phyloP scores from a whole-genome alignment of 2,888 invertebrate species.

The Megaustenia siamemsis region DNA sequence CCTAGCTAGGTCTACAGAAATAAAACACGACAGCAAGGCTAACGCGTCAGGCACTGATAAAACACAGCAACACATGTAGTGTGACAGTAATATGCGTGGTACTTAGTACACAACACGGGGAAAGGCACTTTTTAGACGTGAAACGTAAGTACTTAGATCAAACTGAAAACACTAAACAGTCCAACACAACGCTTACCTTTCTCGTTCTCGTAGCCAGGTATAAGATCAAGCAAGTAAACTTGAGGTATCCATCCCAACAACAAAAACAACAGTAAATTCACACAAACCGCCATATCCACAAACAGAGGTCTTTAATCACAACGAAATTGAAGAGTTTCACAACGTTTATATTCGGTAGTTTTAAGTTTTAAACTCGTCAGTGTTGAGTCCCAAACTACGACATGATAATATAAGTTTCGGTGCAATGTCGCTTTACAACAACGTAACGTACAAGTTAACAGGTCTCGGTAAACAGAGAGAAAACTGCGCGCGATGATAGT shows the following conservation, averaged over 20 bases:
- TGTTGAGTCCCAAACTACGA: background rate
- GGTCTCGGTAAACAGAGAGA: background rate
- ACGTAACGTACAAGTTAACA: background rate
- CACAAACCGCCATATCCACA: conserved; percentile 11
- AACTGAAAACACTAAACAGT: too few species aligned
- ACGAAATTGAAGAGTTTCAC: conserved; percentile 2
- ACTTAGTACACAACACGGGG: too few species aligned
- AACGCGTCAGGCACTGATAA: too few species aligned
- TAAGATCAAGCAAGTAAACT: background rate
- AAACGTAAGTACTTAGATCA: too few species aligned
- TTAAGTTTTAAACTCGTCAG: background rate
- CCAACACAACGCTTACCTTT: conserved; percentile 32
- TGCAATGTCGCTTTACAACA: background rate
- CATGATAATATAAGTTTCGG: conserved; percentile 13
- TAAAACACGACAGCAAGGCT: too few species aligned
- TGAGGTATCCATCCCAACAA: conserved; percentile 4
- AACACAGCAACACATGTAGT: too few species aligned
- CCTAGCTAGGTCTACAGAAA: too few species aligned
- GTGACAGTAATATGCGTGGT: too few species aligned
- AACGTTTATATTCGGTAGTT: background rate
- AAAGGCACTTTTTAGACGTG: too few species aligned
- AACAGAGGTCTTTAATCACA: background rate
- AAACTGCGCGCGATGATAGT: background rate
- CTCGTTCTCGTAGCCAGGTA: conserved; percentile 31
- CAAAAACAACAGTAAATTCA: background rate